These are phyloP conservation scores for Oligia strigilis DNA, from an alignment of 2,888 invertebrate species.

Conservation along the genomic window DNA sequence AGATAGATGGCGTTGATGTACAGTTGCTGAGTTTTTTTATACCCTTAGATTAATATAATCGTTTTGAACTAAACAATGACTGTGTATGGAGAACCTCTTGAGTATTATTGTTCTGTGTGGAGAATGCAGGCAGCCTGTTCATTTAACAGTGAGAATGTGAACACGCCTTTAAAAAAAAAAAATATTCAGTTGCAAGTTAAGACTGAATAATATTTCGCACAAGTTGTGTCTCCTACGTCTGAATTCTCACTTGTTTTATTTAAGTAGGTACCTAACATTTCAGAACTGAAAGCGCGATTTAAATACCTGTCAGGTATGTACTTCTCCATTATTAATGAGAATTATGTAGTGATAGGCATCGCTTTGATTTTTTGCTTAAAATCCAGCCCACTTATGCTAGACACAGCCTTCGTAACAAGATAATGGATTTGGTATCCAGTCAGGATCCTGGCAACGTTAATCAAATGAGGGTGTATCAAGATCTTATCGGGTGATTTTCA, in stretches of 20 bases:
- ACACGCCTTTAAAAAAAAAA: background rate
- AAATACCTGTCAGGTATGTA: slow-evolving; percentile 36
- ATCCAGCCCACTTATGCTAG: slow-evolving; percentile 45
- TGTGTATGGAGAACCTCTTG: background rate
- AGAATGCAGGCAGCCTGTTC: background rate
- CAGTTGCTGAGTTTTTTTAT: background rate
- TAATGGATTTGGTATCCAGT: slow-evolving; percentile 56
- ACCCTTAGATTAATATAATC: background rate
- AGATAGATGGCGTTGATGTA: slow-evolving; percentile 42
- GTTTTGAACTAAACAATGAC: background rate
- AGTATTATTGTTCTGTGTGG: too few species aligned
- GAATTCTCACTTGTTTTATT: slow-evolving; percentile 25
- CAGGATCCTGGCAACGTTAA: slow-evolving; percentile 55
- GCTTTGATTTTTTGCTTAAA: slow-evolving; percentile 42
- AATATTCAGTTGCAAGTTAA: background rate
- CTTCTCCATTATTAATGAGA: slow-evolving; percentile 45
- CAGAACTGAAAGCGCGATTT: slow-evolving; percentile 36
- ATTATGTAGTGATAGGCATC: slow-evolving; percentile 1
- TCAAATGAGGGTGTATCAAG: slow-evolving; percentile 63
- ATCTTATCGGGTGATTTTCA: slow-evolving; percentile 58
- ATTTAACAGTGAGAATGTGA: background rate
- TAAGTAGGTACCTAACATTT: background rate
- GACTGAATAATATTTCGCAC: background rate
- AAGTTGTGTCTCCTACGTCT: slow-evolving; percentile 5
- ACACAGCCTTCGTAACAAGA: slow-evolving; percentile 48